These are phyloP conservation scores for Ctena decussata DNA, from an alignment of 2,888 invertebrate species.

Conservation along the genomic window DNA sequence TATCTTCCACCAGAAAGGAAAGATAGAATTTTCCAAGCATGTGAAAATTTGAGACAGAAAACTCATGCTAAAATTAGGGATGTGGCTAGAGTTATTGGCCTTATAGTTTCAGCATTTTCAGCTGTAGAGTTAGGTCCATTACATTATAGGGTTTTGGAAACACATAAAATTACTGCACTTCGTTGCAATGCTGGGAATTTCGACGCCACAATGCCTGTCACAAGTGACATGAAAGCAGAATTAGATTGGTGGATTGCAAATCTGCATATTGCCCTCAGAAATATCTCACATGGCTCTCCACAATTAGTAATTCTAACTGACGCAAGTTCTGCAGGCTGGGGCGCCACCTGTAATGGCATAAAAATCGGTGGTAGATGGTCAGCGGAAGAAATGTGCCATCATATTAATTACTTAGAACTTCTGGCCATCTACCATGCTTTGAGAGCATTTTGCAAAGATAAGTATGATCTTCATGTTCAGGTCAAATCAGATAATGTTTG, in stretches of 20 bases:
- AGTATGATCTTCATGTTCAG: slow-evolving; percentile 34
- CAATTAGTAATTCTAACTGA: slow-evolving; percentile 2
- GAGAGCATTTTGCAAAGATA: slow-evolving; percentile 14
- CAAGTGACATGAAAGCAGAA: neutral
- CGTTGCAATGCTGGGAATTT: neutral
- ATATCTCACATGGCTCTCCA: slow-evolving; percentile 6
- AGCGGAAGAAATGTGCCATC: slow-evolving; percentile 13
- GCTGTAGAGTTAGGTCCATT: slow-evolving; percentile 23
- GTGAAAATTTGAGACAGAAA: too few relatives aligned
- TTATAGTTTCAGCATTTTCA: slow-evolving; percentile 8
- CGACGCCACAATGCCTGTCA: neutral
- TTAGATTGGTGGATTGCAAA: slow-evolving; percentile 22
- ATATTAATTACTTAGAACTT: slow-evolving; percentile 58
- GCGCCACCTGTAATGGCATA: neutral
- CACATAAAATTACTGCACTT: neutral
- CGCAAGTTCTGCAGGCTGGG: slow-evolving; percentile 22
- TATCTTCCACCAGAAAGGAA: neutral
- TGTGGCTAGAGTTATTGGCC: slow-evolving; percentile 13
- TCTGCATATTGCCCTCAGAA: neutral
- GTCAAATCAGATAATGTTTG: slow-evolving; percentile 43
- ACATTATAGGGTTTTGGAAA: neutral
- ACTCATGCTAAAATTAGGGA: too few relatives aligned
- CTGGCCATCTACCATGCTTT: slow-evolving; percentile 36
- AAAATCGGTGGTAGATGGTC: slow-evolving; percentile 30
- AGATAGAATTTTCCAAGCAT: too few relatives aligned